Percentiles rank a stretch among this genome's conserved stretches.
These are phyloP conservation scores for Bufo gargarizans DNA, from an alignment of 2,113 vertebrate genomes.

Conservation along the genomic window DNA sequence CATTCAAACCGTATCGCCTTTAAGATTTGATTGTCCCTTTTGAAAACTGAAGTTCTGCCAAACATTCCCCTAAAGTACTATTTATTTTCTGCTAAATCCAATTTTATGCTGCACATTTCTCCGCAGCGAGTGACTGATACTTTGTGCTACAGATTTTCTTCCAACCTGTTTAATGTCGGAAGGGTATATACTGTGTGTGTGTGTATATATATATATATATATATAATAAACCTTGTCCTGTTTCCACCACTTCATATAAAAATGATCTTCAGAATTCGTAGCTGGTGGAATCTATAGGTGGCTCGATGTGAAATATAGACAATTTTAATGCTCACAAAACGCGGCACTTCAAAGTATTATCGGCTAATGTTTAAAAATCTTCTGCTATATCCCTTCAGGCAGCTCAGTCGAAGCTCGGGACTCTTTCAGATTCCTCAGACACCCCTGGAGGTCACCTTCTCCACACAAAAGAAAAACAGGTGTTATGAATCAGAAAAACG, in stretches of 20 bases:
- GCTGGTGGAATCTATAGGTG: constrained; percentile 45
- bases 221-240: constrained; percentile 26
- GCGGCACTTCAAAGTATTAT: constrained; percentile 47
- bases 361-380: constrained; percentile 51
- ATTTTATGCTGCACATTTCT: constrained; percentile 13
- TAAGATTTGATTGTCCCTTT: constrained; percentile 3
- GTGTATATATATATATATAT: background rate
- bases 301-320: constrained; percentile 36
- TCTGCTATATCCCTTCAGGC: constrained; percentile 32
- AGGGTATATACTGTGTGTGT: background rate
- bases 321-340: constrained; percentile 40
- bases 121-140: constrained; percentile 29
- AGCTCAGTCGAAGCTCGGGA: constrained; percentile 51
- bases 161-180: constrained; percentile 35
- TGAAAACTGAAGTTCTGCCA: constrained; percentile 13
- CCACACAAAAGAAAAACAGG: constrained; percentile 56
- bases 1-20: constrained; percentile 7
- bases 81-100: constrained; percentile 44
- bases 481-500: constrained; percentile 52
- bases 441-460: constrained; percentile 53
- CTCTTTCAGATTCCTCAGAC: background rate
- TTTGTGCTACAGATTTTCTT: constrained; percentile 35
- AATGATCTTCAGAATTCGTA: constrained; percentile 28
- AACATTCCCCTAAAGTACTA: constrained; percentile 39
- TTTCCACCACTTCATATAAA: constrained; percentile 24